Evolutionary conservation across 2,888 invertebrate species (phyloP).

Genomic region (Phengaris alcon): DNA sequence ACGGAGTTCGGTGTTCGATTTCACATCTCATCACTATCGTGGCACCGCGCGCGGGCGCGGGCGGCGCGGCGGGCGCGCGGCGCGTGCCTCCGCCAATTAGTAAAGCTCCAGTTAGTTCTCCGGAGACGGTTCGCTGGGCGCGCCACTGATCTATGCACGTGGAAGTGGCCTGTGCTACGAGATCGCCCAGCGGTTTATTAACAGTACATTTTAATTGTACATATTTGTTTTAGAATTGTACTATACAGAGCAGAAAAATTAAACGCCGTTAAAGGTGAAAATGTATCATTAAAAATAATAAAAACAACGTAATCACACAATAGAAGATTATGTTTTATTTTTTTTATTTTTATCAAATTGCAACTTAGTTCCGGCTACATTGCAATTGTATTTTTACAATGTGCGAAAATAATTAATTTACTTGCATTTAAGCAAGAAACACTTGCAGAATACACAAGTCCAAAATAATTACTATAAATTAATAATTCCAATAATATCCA

Average conservation of each 20-base stretch:
- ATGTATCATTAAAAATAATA: neutral
- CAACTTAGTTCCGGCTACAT: neutral
- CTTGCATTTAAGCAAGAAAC: neutral
- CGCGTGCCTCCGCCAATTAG: conserved; percentile 77
- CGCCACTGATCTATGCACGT: conserved; percentile 34
- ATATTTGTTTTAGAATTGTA: neutral
- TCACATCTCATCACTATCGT: conserved; percentile 73
- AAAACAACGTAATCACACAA: neutral
- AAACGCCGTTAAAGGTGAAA: conserved; percentile 9
- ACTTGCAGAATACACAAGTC: too few species aligned
- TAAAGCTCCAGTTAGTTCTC: conserved; percentile 75
- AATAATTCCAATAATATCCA: too few species aligned
- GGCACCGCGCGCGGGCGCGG: conserved; percentile 47
- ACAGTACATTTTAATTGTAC: conserved; percentile 15
- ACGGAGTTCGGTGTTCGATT: conserved; percentile 66
- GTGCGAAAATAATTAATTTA: neutral
- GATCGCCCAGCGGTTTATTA: neutral
- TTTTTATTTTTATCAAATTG: neutral
- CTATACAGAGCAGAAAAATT: conserved; percentile 22
- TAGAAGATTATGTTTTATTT: neutral
- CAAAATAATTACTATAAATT: too few species aligned
- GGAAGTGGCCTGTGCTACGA: neutral
- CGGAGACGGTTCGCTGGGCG: conserved; percentile 66
- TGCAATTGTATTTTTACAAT: neutral
- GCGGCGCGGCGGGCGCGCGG: conserved; percentile 50